These are phyloP conservation scores for Coenobita brevimanus DNA, from an alignment of 1,140 invertebrate species.

Conservation along the genomic window DNA sequence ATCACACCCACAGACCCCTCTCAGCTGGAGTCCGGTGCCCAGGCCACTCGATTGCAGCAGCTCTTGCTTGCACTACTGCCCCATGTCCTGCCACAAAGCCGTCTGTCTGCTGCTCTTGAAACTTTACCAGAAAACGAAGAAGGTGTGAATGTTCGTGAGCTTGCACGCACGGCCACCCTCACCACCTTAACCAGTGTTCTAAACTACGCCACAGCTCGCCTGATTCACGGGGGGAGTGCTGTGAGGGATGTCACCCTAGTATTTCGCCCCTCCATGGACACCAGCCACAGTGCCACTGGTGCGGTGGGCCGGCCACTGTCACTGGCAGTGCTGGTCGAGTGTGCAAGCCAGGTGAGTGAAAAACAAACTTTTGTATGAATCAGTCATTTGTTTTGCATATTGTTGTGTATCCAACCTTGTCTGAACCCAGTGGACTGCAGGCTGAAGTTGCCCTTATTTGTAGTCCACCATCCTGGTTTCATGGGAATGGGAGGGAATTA, in stretches of 20 bases:
- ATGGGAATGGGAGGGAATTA: too few relatives aligned
- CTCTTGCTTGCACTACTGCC: constrained; percentile 42
- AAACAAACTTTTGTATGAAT: too few relatives aligned
- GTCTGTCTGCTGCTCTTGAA: constrained; percentile 46
- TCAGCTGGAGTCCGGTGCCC: constrained; percentile 43
- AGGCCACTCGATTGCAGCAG: constrained; percentile 50
- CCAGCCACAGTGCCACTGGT: constrained; percentile 21
- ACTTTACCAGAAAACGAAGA: constrained; percentile 52
- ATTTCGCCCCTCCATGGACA: constrained; percentile 55
- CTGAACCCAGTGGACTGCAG: too few relatives aligned
- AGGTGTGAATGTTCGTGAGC: constrained; percentile 51
- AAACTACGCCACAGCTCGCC: constrained; percentile 54
- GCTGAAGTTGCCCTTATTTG: too few relatives aligned
- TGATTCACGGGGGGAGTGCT: constrained; percentile 45
- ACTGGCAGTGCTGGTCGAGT: constrained; percentile 40
- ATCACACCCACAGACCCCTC: constrained; percentile 52
- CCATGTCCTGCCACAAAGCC: constrained; percentile 47
- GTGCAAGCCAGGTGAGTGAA: constrained; percentile 57
- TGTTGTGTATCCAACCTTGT: too few relatives aligned
- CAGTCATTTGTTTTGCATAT: too few relatives aligned
- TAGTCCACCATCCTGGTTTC: too few relatives aligned
- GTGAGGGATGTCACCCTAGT: constrained; percentile 43
- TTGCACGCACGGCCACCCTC: constrained; percentile 49
- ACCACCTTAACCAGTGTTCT: constrained; percentile 49
- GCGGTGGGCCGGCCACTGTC: constrained; percentile 49